Conservation (phyloP, 2,888 invertebrate species). For the Ectemnius continuus region DNA sequence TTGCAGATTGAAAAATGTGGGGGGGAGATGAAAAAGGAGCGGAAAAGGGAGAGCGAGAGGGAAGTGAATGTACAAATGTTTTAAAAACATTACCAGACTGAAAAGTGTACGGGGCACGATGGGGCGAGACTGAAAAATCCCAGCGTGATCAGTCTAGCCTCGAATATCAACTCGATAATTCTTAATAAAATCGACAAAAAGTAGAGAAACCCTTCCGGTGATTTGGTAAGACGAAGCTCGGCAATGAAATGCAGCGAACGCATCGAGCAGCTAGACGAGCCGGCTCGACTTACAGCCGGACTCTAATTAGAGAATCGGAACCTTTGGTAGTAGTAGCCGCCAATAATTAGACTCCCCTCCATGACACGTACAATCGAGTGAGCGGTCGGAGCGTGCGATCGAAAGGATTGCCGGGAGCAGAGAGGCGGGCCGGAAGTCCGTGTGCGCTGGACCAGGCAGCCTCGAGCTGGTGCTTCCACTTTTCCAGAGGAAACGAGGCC, state of each 20-base stretch:
- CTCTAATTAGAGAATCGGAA: slow-evolving; percentile 4
- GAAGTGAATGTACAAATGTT: slow-evolving; percentile 46
- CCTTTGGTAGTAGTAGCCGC: background rate
- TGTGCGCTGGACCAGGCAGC: slow-evolving; percentile 64
- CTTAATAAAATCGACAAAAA: background rate
- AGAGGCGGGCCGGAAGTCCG: slow-evolving; percentile 65
- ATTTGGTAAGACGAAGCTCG: background rate
- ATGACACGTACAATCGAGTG: background rate
- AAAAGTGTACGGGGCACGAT: background rate
- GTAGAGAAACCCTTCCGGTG: background rate
- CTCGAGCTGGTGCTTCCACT: slow-evolving; percentile 66
- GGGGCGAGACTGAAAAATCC: slow-evolving; percentile 3
- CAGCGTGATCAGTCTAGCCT: background rate
- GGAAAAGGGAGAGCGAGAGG: slow-evolving; percentile 16
- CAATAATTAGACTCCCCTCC: background rate
- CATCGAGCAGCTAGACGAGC: background rate
- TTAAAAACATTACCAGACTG: slow-evolving; percentile 36
- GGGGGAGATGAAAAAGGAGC: slow-evolving; percentile 17
- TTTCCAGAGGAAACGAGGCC: slow-evolving; percentile 65
- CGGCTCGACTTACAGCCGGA: background rate
- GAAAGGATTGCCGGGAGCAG: slow-evolving; percentile 37
- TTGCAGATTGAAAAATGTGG: slow-evolving; percentile 47
- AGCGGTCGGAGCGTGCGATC: slow-evolving; percentile 5
- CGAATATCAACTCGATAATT: background rate
- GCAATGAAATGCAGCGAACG: background rate